Base-by-base conservation (phyloP, 2,888 invertebrate genomes). In the Dorcus hopei region DNA sequence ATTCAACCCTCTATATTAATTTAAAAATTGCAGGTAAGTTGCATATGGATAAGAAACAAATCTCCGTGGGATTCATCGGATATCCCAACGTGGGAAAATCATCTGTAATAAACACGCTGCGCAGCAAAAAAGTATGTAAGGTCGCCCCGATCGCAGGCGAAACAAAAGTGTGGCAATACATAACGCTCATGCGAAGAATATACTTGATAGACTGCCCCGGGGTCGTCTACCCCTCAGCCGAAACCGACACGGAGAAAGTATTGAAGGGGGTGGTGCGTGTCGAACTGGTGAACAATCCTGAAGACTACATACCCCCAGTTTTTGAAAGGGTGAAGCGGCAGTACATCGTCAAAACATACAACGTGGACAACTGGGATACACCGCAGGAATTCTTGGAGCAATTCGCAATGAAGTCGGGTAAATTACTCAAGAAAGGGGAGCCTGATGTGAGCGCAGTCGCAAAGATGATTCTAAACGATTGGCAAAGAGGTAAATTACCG, bases 31-130 rank as follows among this genome's bases (percentile, higher is more conserved):
- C 55, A 74, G 75, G 72, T 6, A 97, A 97, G 79, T 81, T 99
- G 9, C 99, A 99, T 73, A 82, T 89, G 59, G 98, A 99, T 75
- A 96, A 96, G 74, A 97, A 97, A 73, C 98, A 99, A 81, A 99
- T 99, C 60, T 97, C 96, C 75, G 95, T 99, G 50, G 99, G 99
- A 1, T 91, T 99, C 67, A 96, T 99, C 75, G 99, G 99, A 0
- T 99, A 98, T 77, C 99, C 99, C 2, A 99, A 99, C 81, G 95
- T 95, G 3, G 99, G 99, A 0, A 99, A 99, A 80, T 97, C 97
- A 62, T 98, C 98, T 1, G 89, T 99, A 5, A 98, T 99, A 64
- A 99, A 99, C 77, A 95, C 99, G 0, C 80, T 99, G 56, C 85
- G 95, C 55, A 90, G 93, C 8, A 97, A 97, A 73, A 97, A 99